Percentiles rank a stretch among this genome's conserved stretches.
These are phyloP conservation scores for Drosophila aldrichi DNA, from an alignment of 2,888 invertebrate genomes.

Conservation along the genomic window DNA sequence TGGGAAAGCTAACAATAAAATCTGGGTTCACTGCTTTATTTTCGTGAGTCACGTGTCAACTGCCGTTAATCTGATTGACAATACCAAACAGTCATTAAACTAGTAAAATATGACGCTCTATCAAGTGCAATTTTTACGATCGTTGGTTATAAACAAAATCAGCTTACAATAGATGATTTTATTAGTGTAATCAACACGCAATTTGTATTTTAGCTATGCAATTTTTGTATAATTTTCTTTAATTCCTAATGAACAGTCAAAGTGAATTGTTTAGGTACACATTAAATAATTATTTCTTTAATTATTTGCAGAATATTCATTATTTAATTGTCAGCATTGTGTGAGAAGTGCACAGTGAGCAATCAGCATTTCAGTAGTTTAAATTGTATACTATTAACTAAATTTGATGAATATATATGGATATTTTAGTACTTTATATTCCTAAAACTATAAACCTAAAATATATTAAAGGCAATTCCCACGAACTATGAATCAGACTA, in stretches of 20 bases:
- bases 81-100: background rate
- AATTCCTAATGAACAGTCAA: background rate
- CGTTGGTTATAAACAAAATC: background rate
- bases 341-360: constrained; percentile 4
- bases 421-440: background rate
- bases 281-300: background rate
- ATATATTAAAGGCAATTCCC: no score
- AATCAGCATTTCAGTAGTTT: background rate
- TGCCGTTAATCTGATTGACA: constrained; percentile 23
- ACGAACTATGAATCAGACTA: background rate
- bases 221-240: background rate
- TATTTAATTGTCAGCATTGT: background rate
- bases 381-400: background rate
- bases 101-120: background rate
- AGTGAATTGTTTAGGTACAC: background rate
- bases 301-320: background rate
- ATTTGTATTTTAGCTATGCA: background rate
- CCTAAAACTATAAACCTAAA: no score
- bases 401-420: no score
- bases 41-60: constrained; percentile 25
- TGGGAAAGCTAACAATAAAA: constrained; percentile 8
- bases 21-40: constrained; percentile 14
- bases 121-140: background rate
- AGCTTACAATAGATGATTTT: no score
- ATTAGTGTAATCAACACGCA: background rate